Conservation (phyloP, 2,797 vertebrate genomes). For the Melanogrammus aeglefinus region DNA sequence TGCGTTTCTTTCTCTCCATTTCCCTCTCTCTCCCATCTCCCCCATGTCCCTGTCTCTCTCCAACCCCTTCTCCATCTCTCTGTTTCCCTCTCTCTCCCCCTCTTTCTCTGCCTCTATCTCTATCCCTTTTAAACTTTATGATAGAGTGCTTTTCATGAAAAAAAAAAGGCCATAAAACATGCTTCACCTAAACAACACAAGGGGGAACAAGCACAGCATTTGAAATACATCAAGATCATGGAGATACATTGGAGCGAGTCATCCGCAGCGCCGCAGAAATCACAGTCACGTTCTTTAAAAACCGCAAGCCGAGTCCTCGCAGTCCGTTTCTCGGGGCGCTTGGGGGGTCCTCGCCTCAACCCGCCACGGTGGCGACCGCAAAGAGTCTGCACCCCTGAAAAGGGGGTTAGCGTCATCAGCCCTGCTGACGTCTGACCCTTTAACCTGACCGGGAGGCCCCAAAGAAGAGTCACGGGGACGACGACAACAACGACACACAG, state of each 20-base stretch:
- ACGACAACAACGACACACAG: background rate
- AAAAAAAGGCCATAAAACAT: background rate
- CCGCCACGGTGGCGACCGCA: too few relatives aligned
- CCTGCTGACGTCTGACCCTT: background rate
- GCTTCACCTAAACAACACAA: background rate
- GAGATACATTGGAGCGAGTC: too few relatives aligned
- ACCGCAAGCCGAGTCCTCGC: background rate
- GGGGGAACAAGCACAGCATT: background rate
- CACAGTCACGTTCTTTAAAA: too few relatives aligned
- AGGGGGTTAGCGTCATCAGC: too few relatives aligned
- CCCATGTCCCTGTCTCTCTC: too few relatives aligned
- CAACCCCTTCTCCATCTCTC: too few relatives aligned
- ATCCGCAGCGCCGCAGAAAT: too few relatives aligned
- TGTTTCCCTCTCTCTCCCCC: too few relatives aligned
- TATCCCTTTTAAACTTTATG: background rate
- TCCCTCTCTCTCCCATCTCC: too few relatives aligned
- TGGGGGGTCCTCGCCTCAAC: too few relatives aligned
- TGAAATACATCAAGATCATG: too few relatives aligned
- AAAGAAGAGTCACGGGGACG: background rate
- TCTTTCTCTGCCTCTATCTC: background rate
- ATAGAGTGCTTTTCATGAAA: background rate
- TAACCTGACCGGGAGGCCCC: background rate
- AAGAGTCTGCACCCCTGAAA: background rate
- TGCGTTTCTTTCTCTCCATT: too few relatives aligned
- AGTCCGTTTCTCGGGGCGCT: background rate